Conservation (phyloP, 2,888 invertebrate genomes). For the Tubiluchus corallicola region DNA sequence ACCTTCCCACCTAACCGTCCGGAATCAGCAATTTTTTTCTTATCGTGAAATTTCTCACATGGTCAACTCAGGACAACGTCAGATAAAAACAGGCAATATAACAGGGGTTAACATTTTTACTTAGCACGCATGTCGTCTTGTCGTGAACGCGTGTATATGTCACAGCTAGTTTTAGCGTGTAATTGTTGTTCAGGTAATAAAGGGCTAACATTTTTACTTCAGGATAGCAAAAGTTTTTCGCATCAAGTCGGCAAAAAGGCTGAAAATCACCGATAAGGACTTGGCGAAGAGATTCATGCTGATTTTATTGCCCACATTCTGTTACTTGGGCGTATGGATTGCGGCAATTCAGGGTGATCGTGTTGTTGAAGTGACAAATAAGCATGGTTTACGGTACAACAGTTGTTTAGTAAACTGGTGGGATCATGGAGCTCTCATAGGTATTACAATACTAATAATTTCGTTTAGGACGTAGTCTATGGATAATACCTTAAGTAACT, state of each 20-base stretch:
- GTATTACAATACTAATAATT: no score
- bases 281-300: background rate
- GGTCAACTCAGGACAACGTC: no score
- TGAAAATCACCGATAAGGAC: background rate
- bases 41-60: no score
- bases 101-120: no score
- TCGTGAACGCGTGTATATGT: no score
- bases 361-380: background rate
- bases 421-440: background rate
- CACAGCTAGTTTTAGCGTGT: background rate
- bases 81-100: no score
- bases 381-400: background rate
- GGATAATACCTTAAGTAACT: no score
- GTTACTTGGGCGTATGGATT: background rate
- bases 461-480: no score
- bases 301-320: background rate
- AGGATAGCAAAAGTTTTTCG: background rate
- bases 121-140: no score
- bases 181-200: no score
- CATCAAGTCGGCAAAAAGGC: background rate
- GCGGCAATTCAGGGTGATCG: background rate
- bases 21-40: no score
- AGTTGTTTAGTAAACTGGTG: background rate
- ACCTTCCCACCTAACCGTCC: no score
- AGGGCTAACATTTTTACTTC: background rate